These are phyloP conservation scores for Aspiorhynchus laticeps DNA, from an alignment of 2,113 vertebrate genomes.

Conservation along the genomic window DNA sequence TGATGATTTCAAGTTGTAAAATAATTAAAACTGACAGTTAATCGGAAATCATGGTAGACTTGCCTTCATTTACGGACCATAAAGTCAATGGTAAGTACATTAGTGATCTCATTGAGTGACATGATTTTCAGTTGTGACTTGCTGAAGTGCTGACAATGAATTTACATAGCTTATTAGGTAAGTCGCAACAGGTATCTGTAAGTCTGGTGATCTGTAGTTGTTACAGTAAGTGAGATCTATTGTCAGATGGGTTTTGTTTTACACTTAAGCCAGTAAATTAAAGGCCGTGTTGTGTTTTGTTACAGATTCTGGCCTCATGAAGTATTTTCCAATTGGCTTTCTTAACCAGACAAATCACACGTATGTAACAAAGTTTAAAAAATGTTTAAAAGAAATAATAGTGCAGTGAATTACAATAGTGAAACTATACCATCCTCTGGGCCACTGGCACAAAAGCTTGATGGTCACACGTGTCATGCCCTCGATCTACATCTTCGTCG, in stretches of 20 bases:
- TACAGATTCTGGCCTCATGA: background rate
- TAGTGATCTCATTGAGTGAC: background rate
- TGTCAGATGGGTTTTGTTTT: background rate
- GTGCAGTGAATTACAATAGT: background rate
- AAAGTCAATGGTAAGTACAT: background rate
- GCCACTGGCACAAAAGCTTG: constrained; percentile 58
- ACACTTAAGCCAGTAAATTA: background rate
- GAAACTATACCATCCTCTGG: background rate
- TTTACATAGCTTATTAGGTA: background rate
- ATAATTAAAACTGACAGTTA: background rate
- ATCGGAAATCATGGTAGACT: background rate
- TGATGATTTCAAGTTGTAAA: background rate
- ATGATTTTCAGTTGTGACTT: background rate
- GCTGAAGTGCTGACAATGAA: background rate
- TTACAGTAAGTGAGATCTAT: too few species aligned
- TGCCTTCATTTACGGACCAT: background rate
- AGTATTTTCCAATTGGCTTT: background rate
- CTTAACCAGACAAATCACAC: background rate
- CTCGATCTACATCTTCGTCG: constrained; percentile 80
- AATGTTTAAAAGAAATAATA: background rate
- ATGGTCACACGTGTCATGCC: constrained; percentile 84
- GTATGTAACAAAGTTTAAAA: background rate
- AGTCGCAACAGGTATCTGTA: background rate
- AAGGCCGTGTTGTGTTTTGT: background rate
- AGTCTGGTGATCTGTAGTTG: too few species aligned